These are phyloP conservation scores for Melanerpes formicivorus DNA, from an alignment of 2,113 vertebrate species.

Conservation along the genomic window DNA sequence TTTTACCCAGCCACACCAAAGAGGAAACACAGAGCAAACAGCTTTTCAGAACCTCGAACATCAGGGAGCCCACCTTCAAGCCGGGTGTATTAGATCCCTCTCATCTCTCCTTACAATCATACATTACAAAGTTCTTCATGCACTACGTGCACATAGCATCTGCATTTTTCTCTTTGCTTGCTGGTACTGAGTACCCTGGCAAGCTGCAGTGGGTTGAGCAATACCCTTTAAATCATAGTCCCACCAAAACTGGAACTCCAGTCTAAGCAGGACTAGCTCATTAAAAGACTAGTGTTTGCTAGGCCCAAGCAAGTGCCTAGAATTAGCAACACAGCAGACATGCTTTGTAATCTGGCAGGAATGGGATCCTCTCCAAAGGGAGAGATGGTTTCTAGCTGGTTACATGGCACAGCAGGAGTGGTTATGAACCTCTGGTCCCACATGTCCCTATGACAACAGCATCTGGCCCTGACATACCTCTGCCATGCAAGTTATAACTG, in stretches of 20 bases:
- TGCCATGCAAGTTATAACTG: neutral
- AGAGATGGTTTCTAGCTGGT: neutral
- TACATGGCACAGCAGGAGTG: fast-evolving
- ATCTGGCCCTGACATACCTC: neutral
- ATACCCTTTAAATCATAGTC: fast-evolving
- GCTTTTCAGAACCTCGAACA: neutral
- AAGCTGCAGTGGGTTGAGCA: neutral
- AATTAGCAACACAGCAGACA: fast-evolving
- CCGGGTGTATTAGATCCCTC: fast-evolving
- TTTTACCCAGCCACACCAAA: neutral
- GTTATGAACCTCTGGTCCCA: neutral
- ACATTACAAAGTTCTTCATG: neutral
- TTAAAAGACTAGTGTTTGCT: neutral
- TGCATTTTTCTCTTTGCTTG: neutral
- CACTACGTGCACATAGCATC: fast-evolving
- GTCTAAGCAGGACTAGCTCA: neutral
- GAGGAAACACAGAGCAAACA: neutral
- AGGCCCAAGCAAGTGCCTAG: neutral
- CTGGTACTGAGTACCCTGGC: fast-evolving
- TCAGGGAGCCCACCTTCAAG: neutral
- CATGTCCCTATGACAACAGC: fast-evolving
- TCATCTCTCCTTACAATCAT: fast-evolving
- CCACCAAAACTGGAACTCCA: neutral
- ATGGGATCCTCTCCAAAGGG: fast-evolving
- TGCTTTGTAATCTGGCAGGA: fast-evolving